Conservation (phyloP, 2,113 vertebrate species). For the Arvicanthis niloticus region DNA sequence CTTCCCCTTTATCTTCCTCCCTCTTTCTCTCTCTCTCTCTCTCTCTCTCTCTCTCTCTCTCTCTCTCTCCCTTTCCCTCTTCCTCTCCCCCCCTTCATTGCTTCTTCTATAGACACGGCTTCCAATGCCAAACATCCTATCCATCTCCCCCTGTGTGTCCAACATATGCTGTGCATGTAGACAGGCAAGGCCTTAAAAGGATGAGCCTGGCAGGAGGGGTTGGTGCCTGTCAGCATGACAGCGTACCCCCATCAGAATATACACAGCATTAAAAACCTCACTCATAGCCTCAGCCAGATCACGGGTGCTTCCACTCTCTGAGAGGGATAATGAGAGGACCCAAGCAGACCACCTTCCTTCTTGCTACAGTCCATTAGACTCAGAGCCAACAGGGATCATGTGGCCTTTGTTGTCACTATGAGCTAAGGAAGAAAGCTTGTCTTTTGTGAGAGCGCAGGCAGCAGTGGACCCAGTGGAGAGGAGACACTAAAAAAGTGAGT, state of each 20-base stretch:
- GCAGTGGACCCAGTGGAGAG: not conserved
- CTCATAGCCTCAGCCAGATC: not conserved
- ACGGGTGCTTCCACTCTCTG: fast-evolving
- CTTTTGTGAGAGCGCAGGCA: not conserved
- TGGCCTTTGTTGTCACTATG: not conserved
- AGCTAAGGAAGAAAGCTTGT: not conserved
- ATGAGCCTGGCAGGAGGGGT: not conserved
- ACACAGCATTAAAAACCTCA: fast-evolving
- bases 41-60: no score
- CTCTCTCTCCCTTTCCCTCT: no score
- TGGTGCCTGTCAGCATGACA: no score
- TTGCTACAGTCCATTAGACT: not conserved
- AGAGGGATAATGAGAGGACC: not conserved
- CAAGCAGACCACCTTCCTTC: not conserved
- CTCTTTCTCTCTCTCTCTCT: no score
- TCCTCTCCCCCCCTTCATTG: not conserved
- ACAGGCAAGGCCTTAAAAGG: not conserved
- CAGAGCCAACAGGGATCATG: not conserved
- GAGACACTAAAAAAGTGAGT: no score
- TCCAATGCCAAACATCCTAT: fast-evolving
- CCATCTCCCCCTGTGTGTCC: not conserved
- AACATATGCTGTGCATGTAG: no score
- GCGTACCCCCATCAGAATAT: fast-evolving
- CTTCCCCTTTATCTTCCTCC: not conserved
- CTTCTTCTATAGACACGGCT: not conserved